These are phyloP conservation scores for Lithosia quadra DNA, from an alignment of 2,888 invertebrate genomes.

Conservation along the genomic window DNA sequence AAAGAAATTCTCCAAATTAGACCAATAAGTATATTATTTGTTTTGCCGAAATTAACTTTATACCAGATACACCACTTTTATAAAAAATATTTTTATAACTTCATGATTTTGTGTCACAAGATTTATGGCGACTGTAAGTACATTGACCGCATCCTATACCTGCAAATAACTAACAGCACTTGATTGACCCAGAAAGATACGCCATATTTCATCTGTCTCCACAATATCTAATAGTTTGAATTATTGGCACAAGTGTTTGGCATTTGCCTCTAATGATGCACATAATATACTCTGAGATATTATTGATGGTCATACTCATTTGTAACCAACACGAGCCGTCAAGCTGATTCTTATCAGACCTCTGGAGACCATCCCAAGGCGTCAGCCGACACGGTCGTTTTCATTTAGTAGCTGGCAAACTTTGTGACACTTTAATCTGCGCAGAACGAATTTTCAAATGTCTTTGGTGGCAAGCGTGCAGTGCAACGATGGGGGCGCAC, in stretches of 20 bases:
- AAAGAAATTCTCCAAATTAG: no score
- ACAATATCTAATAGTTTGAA: conserved; percentile 38
- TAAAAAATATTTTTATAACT: no score
- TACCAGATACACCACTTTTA: no score
- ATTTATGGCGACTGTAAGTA: background rate
- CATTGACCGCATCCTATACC: background rate
- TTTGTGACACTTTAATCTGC: no score
- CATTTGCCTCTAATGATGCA: conserved; percentile 37
- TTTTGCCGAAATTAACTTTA: no score
- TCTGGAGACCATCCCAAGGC: conserved; percentile 10
- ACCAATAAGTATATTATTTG: no score
- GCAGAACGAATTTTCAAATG: no score
- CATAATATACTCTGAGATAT: background rate
- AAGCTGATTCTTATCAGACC: conserved; percentile 49
- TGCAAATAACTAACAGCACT: conserved; percentile 4
- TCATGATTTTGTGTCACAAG: background rate
- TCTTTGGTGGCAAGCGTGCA: no score
- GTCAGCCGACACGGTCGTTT: background rate
- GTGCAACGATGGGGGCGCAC: no score
- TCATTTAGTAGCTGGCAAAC: background rate
- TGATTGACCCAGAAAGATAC: conserved; percentile 11
- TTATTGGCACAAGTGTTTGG: conserved; percentile 58
- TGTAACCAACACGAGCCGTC: conserved; percentile 48
- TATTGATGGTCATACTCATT: conserved; percentile 34
- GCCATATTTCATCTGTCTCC: conserved; percentile 32